These are phyloP conservation scores for Metallyticus violacea DNA, from an alignment of 2,888 invertebrate genomes.

Conservation along the genomic window DNA sequence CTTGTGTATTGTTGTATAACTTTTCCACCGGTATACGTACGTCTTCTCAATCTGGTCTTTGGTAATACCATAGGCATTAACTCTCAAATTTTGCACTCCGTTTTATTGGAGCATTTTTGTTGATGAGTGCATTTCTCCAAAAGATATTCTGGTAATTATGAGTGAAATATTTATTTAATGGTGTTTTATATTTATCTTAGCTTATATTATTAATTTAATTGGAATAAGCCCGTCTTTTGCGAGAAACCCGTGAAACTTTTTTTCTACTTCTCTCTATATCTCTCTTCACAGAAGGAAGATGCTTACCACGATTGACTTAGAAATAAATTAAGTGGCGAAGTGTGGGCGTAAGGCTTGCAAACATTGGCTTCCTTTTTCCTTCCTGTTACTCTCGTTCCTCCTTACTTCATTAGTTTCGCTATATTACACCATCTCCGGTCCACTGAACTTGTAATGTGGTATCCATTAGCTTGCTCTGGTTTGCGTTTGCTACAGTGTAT, in stretches of 20 bases:
- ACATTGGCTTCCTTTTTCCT: not conserved
- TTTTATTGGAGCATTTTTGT: no score
- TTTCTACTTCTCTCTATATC: not conserved
- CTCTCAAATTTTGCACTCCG: no score
- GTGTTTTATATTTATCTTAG: no score
- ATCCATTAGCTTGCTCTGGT: constrained; percentile 10
- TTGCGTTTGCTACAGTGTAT: not conserved
- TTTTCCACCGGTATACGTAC: no score
- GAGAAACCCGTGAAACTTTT: not conserved
- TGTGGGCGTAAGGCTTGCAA: not conserved
- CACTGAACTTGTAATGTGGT: constrained; percentile 20
- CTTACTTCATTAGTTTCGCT: constrained; percentile 25
- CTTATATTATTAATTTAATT: no score
- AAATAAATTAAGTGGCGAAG: constrained; percentile 28
- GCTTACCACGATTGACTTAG: constrained; percentile 11
- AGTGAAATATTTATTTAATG: no score
- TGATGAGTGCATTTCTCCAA: no score
- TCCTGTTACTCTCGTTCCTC: constrained; percentile 2
- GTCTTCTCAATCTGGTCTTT: no score
- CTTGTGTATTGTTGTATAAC: no score
- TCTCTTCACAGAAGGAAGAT: not conserved
- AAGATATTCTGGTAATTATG: no score
- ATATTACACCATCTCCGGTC: constrained; percentile 8
- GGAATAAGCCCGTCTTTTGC: no score
- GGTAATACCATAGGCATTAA: no score